A percentile compares a stretch with the other conserved stretches of the same genome.
Conservation (phyloP, 2,113 vertebrate species). For the Merops nubicus region DNA sequence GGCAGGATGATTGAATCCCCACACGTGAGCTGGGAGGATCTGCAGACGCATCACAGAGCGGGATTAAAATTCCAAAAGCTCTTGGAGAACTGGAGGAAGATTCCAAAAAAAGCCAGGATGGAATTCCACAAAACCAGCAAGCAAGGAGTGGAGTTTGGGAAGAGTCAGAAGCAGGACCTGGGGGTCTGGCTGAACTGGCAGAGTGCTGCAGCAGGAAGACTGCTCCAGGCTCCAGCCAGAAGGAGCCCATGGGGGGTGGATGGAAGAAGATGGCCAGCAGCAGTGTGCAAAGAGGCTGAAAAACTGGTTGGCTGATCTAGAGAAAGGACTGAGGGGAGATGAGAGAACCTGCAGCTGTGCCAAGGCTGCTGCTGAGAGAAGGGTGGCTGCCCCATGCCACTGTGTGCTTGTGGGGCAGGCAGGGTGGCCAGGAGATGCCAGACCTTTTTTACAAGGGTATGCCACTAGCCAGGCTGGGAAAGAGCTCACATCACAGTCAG, state of each 20-base stretch:
- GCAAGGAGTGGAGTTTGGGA: neutral
- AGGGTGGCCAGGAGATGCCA: fast-evolving
- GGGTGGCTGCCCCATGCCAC: neutral
- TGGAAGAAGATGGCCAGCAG: neutral
- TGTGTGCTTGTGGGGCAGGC: fast-evolving
- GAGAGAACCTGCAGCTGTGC: too few relatives aligned
- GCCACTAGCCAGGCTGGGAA: neutral
- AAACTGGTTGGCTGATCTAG: neutral
- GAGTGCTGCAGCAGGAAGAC: neutral
- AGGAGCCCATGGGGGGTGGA: neutral
- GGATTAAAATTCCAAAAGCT: constrained; percentile 57
- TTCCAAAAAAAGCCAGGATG: neutral
- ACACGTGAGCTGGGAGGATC: constrained; percentile 26
- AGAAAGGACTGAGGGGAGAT: neutral
- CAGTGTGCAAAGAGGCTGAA: neutral
- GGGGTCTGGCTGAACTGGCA: neutral
- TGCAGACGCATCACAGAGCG: neutral
- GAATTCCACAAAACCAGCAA: constrained; percentile 14
- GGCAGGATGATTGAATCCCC: neutral
- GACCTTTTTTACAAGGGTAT: neutral
- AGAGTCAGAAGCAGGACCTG: neutral
- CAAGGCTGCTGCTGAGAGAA: neutral
- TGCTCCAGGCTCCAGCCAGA: neutral
- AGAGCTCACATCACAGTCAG: fast-evolving
- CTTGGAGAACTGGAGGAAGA: neutral